Percentiles rank a stretch among this genome's conserved stretches.
phyloP scores from a whole-genome alignment of 2,888 invertebrate species.

The Volucella inflata region DNA sequence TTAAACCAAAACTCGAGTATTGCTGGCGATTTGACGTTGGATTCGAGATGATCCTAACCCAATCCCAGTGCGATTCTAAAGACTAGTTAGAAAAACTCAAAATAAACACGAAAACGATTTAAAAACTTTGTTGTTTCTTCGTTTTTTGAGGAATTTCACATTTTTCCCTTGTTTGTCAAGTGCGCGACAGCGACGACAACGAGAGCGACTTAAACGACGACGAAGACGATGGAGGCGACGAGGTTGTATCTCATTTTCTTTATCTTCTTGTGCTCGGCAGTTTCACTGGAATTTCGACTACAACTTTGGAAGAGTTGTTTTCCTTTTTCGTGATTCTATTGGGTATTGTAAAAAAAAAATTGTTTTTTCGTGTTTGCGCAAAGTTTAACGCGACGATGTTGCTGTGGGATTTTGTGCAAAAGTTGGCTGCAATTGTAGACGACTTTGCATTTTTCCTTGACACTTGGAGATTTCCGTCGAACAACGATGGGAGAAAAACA shows the following conservation, averaged over 20 bases:
- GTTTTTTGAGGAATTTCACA: constrained; percentile 48
- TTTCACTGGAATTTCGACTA: constrained; percentile 36
- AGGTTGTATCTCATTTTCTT: constrained; percentile 42
- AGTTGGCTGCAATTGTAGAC: constrained; percentile 26
- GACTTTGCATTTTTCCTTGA: constrained; percentile 60
- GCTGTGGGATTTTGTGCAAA: constrained; percentile 46
- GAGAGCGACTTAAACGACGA: not conserved
- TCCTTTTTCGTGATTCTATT: not conserved
- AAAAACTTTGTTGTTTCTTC: no score
- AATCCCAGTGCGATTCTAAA: not conserved
- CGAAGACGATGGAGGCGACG: no score
- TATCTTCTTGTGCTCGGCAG: constrained; percentile 33
- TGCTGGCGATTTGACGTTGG: not conserved
- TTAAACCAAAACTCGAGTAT: not conserved
- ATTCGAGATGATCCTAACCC: no score
- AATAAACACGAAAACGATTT: constrained; percentile 8
- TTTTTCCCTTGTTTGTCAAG: constrained; percentile 57
- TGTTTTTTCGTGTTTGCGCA: constrained; percentile 41
- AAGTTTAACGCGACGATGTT: constrained; percentile 35
- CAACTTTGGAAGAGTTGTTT: constrained; percentile 25
- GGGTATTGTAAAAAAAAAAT: not conserved
- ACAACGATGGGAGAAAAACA: constrained; percentile 23
- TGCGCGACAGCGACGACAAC: constrained; percentile 24
- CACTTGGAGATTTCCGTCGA: not conserved
- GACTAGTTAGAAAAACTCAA: constrained; percentile 21